Conservation (phyloP, 1,140 invertebrate genomes). For the Pantala flavescens region DNA sequence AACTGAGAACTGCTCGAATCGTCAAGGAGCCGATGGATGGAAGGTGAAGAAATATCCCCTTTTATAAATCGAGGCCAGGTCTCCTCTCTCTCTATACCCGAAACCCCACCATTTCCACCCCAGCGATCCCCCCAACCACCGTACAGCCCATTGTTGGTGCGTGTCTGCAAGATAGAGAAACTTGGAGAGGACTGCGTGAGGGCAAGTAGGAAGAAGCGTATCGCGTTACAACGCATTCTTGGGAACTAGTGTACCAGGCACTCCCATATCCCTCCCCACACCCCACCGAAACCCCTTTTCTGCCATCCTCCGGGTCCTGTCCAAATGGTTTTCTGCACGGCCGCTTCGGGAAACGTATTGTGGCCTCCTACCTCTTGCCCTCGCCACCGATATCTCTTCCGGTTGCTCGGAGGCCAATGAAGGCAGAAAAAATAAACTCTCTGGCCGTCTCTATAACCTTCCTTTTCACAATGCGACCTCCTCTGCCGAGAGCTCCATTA, state of each 20-base stretch:
- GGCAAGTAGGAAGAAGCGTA: slow-evolving; percentile 4
- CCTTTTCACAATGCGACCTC: background rate
- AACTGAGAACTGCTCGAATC: too few species aligned
- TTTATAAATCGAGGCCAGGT: too few species aligned
- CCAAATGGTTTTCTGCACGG: slow-evolving; percentile 2
- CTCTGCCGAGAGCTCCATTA: background rate
- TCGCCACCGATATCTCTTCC: background rate
- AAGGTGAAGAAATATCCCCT: too few species aligned
- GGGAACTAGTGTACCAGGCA: background rate
- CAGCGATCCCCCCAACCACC: background rate
- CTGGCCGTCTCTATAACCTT: background rate
- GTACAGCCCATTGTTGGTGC: background rate
- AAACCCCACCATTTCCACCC: background rate
- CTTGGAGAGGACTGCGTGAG: background rate
- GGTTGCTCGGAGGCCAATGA: background rate
- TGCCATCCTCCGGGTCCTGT: background rate
- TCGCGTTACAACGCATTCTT: background rate
- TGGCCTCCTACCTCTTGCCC: background rate
- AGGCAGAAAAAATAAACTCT: background rate
- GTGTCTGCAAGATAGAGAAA: background rate
- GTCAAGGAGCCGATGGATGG: too few species aligned
- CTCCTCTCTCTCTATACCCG: background rate
- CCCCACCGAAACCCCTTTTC: background rate
- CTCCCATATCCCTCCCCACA: background rate
- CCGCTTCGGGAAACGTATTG: background rate